phyloP scores from a whole-genome alignment of 2,113 vertebrate genomes.

The Oreotrochilus melanogaster region DNA sequence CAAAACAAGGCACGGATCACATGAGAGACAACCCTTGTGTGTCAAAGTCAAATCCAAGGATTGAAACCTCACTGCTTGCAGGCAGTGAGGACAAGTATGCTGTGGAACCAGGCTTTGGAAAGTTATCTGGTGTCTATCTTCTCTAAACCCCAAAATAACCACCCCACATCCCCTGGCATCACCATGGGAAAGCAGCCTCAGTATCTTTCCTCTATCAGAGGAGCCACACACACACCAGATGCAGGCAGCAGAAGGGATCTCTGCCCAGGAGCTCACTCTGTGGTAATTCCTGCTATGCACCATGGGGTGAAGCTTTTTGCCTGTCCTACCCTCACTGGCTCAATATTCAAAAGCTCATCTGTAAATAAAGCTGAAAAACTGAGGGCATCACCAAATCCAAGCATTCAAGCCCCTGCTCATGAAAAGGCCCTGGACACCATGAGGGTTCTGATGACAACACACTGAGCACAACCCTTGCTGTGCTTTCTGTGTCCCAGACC shows the following conservation, averaged over 20 bases:
- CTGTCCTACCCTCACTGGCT: background rate
- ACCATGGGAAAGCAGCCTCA: background rate
- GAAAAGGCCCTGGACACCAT: rapidly evolving
- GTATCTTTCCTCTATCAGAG: background rate
- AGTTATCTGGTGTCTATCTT: slow-evolving; percentile 58
- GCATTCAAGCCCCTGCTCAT: background rate
- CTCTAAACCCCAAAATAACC: slow-evolving; percentile 48
- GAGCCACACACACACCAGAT: background rate
- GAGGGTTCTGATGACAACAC: background rate
- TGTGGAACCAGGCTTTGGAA: slow-evolving; percentile 52
- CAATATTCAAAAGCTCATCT: background rate
- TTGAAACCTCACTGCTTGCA: slow-evolving; percentile 25
- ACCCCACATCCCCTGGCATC: background rate
- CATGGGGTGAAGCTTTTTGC: background rate
- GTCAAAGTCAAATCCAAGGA: background rate
- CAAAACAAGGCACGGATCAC: background rate
- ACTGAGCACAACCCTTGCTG: rapidly evolving
- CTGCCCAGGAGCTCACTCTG: background rate
- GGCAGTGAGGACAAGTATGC: background rate
- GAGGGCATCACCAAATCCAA: background rate
- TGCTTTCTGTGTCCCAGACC: background rate
- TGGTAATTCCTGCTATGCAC: background rate
- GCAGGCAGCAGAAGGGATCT: slow-evolving; percentile 6
- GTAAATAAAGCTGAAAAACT: background rate
- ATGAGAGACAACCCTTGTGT: slow-evolving; percentile 41